Evolutionary conservation across 2,888 invertebrate genomes (phyloP).

Genomic region (Lapara coniferarum): DNA sequence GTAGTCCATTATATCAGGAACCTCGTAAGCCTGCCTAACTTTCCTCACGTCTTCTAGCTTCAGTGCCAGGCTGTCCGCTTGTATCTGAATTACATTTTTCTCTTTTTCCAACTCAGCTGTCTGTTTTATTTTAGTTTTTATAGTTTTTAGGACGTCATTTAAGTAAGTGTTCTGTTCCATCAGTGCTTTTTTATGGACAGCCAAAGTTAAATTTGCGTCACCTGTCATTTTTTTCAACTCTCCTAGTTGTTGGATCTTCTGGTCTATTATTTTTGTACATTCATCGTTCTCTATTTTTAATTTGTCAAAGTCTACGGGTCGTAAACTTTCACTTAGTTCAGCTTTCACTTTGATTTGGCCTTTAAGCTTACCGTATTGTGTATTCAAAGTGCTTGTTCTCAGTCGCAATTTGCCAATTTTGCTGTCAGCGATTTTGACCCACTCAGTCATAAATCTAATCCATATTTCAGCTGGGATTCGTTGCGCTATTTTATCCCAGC

Average conservation of each 20-base stretch:
- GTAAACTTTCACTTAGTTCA: slow-evolving; percentile 83
- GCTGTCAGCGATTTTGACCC: slow-evolving; percentile 81
- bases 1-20: slow-evolving; percentile 84
- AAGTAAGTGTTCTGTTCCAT: slow-evolving; percentile 77
- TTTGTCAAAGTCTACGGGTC: slow-evolving; percentile 86
- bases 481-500: slow-evolving; percentile 83
- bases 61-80: slow-evolving; percentile 64
- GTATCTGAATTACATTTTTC: slow-evolving; percentile 57
- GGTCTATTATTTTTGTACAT: slow-evolving; percentile 77
- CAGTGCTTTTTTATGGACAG: slow-evolving; percentile 82
- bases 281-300: slow-evolving; percentile 84
- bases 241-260: slow-evolving; percentile 76
- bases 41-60: slow-evolving; percentile 67
- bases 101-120: slow-evolving; percentile 72
- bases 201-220: slow-evolving; percentile 81
- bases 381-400: slow-evolving; percentile 81
- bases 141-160: slow-evolving; percentile 64
- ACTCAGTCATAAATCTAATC: slow-evolving; percentile 84
- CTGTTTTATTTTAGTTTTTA: slow-evolving; percentile 64
- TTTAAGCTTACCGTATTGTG: slow-evolving; percentile 79
- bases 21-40: slow-evolving; percentile 70
- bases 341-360: slow-evolving; percentile 80
- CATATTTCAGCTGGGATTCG: slow-evolving; percentile 85
- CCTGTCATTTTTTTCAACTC: slow-evolving; percentile 85
- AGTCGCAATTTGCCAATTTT: slow-evolving; percentile 84